These are phyloP conservation scores for Tanaodytes sp. DNA, from an alignment of 2,888 invertebrate genomes.

Conservation along the genomic window DNA sequence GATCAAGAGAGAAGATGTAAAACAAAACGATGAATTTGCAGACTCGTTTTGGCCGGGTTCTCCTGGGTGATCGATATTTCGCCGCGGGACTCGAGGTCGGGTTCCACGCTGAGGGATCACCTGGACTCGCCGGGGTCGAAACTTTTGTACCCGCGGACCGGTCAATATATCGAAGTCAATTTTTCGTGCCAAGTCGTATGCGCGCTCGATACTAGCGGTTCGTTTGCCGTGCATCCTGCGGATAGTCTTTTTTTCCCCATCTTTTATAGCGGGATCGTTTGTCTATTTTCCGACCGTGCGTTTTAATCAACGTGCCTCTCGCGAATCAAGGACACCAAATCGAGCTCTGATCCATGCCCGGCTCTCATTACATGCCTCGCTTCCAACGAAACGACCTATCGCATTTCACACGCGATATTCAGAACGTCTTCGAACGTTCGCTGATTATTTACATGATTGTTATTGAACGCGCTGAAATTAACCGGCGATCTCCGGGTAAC, in stretches of 20 bases:
- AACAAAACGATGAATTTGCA: conserved; percentile 16
- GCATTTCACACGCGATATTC: not conserved
- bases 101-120: too few species aligned
- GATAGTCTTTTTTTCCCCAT: too few species aligned
- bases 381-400: conserved; percentile 22
- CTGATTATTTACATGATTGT: conserved; percentile 51
- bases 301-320: too few species aligned
- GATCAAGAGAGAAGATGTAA: too few species aligned
- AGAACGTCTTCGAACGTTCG: too few species aligned
- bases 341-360: too few species aligned
- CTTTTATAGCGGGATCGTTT: conserved; percentile 21
- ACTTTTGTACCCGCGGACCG: not conserved
- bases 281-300: too few species aligned
- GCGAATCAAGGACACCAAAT: too few species aligned
- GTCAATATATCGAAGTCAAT: not conserved
- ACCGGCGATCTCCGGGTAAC: too few species aligned
- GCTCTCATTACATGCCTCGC: too few species aligned
- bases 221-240: conserved; percentile 1
- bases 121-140: not conserved
- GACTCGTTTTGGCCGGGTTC: too few species aligned
- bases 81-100: not conserved
- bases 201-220: conserved; percentile 1
- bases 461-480: conserved; percentile 40
- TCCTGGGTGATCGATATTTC: too few species aligned
- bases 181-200: conserved; percentile 4